These are phyloP conservation scores for Miltochrista miniata DNA, from an alignment of 2,888 invertebrate genomes.

Conservation along the genomic window DNA sequence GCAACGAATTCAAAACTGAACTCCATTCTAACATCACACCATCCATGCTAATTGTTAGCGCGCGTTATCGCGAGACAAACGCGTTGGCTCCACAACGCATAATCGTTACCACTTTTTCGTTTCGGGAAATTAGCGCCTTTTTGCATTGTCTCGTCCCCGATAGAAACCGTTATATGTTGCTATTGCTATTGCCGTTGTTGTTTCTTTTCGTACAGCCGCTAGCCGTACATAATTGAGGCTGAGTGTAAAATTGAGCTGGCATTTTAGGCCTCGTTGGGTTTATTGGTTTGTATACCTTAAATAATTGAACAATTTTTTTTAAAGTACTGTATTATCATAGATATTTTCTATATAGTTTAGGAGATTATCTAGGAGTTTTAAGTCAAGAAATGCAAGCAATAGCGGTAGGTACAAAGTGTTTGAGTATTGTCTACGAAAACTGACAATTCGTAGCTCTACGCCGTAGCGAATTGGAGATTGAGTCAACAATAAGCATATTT, in stretches of 20 bases:
- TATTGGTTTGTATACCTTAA: no score
- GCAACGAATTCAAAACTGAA: no score
- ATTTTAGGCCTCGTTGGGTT: constrained; percentile 8
- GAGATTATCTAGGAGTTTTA: no score
- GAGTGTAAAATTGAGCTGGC: constrained; percentile 33
- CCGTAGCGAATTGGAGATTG: no score
- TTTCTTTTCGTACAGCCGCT: constrained; percentile 34
- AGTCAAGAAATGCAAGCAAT: no score
- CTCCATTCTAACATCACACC: constrained; percentile 44
- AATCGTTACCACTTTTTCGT: constrained; percentile 83
- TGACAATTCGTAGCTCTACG: no score
- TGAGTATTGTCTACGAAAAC: no score
- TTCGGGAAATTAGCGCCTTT: constrained; percentile 82
- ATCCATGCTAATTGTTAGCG: constrained; percentile 80
- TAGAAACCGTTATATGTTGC: constrained; percentile 54
- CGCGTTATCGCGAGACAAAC: constrained; percentile 83
- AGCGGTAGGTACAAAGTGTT: no score
- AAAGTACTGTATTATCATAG: no score
- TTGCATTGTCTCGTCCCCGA: constrained; percentile 74
- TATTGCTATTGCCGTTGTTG: constrained; percentile 42
- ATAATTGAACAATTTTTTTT: no score
- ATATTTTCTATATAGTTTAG: no score
- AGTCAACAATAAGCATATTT: no score
- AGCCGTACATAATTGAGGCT: constrained; percentile 35
- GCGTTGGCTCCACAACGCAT: constrained; percentile 79